A percentile compares a stretch with the other conserved stretches of the same genome.
Conservation (phyloP, 2,888 invertebrate genomes). For the Endomychus coccineus region DNA sequence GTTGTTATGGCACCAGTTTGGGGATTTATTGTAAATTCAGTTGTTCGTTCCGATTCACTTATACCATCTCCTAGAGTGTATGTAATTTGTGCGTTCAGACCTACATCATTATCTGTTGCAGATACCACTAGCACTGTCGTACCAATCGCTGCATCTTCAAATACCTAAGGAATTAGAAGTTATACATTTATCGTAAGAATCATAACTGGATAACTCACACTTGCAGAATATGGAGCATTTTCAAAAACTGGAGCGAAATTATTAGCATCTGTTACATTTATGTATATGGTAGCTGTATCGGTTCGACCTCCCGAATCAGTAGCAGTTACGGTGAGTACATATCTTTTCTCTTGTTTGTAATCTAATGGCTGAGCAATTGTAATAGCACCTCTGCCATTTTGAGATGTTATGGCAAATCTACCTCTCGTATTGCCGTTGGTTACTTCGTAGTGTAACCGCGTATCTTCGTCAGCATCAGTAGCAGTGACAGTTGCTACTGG, state of each 20-base stretch:
- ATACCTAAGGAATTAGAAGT: constrained; percentile 48
- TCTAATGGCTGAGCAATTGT: constrained; percentile 87
- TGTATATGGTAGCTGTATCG: constrained; percentile 83
- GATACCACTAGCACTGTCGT: constrained; percentile 87
- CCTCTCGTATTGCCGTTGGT: constrained; percentile 78
- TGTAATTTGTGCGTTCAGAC: constrained; percentile 84
- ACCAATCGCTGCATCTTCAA: constrained; percentile 88
- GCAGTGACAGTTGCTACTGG: constrained; percentile 84
- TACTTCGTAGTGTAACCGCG: constrained; percentile 72
- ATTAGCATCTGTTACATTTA: constrained; percentile 92
- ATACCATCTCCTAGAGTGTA: constrained; percentile 68
- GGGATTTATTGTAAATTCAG: constrained; percentile 78
- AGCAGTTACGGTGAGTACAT: constrained; percentile 78
- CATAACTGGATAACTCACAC: constrained; percentile 45
- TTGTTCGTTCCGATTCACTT: constrained; percentile 53
- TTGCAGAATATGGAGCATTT: constrained; percentile 84
- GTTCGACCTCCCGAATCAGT: constrained; percentile 83
- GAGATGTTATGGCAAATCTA: constrained; percentile 82
- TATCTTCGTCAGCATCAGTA: constrained; percentile 83
- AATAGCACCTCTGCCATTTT: constrained; percentile 78
- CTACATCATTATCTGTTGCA: constrained; percentile 91
- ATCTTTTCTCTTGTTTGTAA: constrained; percentile 85
- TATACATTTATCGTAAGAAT: background rate
- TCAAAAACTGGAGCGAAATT: constrained; percentile 90
- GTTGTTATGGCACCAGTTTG: constrained; percentile 92